Percentiles rank a stretch among this genome's conserved stretches.
Evolutionary conservation across 2,888 invertebrate species (phyloP).

Genomic region (Amiota communis): DNA sequence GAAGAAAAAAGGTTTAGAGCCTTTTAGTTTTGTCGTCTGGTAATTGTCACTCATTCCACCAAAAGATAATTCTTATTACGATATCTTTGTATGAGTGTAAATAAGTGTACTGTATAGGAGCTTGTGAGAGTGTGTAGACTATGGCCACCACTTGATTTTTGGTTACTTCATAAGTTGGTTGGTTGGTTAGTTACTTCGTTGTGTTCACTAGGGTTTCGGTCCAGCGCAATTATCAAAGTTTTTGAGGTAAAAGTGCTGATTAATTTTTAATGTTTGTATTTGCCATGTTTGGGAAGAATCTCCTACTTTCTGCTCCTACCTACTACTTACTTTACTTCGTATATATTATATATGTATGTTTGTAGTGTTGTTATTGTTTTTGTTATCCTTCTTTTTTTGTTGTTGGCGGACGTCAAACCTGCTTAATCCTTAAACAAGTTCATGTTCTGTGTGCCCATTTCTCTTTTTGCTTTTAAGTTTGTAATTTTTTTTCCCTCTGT

Average conservation of each 20-base stretch:
- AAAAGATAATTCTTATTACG: no score
- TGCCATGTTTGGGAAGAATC: constrained; percentile 35
- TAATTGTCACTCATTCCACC: no score
- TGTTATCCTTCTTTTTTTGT: constrained; percentile 7
- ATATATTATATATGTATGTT: neutral
- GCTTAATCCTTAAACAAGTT: constrained; percentile 7
- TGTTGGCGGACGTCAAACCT: constrained; percentile 11
- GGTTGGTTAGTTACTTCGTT: no score
- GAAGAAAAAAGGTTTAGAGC: neutral
- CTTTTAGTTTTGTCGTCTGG: no score
- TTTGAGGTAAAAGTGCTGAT: constrained; percentile 63
- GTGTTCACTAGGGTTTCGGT: neutral
- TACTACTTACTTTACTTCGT: neutral
- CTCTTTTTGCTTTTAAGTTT: no score
- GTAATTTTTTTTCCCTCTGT: neutral
- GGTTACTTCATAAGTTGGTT: no score
- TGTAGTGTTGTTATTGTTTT: neutral
- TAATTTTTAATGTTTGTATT: constrained; percentile 66
- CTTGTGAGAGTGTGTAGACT: no score
- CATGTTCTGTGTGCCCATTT: neutral
- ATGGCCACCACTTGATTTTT: no score
- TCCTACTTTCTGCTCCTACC: constrained; percentile 26
- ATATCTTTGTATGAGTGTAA: no score
- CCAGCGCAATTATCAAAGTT: constrained; percentile 57
- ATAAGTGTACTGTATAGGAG: no score